Evolutionary conservation across 2,797 vertebrate species (phyloP).

Genomic region (Thamnophis elegans): DNA sequence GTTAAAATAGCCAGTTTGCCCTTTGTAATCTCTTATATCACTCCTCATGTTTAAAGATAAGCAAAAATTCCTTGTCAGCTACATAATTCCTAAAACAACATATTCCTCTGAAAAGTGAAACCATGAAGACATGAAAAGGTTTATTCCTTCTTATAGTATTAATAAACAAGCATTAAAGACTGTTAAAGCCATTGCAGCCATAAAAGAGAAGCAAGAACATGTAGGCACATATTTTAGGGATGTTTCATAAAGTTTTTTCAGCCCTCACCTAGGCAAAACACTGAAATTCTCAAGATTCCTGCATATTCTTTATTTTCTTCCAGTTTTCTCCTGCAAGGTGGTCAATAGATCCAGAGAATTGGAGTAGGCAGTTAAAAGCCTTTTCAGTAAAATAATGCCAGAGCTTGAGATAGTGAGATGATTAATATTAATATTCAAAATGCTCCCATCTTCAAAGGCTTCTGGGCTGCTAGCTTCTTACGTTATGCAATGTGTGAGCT

Average conservation of each 20-base stretch:
- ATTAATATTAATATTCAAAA: background rate
- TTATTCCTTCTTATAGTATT: background rate
- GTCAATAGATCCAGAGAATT: background rate
- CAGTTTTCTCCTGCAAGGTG: background rate
- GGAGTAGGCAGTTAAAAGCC: background rate
- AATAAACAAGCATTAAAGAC: background rate
- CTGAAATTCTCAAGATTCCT: background rate
- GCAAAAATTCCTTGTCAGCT: background rate
- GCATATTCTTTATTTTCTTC: background rate
- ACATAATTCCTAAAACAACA: slow-evolving; percentile 11
- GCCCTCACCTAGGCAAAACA: background rate
- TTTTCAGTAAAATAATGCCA: background rate
- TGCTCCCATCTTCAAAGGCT: background rate
- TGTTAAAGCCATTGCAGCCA: background rate
- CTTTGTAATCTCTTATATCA: slow-evolving; percentile 57
- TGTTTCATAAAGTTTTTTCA: background rate
- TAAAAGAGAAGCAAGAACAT: background rate
- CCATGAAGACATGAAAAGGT: background rate
- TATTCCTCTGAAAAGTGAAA: slow-evolving; percentile 13
- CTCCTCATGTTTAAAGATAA: slow-evolving; percentile 12
- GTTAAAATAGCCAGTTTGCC: slow-evolving; percentile 46
- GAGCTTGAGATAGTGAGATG: background rate
- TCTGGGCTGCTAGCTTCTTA: background rate
- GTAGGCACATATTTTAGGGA: background rate
- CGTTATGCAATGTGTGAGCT: background rate